Evolutionary conservation across 2,888 invertebrate genomes (phyloP).

Genomic region (Smittia sp.): DNA sequence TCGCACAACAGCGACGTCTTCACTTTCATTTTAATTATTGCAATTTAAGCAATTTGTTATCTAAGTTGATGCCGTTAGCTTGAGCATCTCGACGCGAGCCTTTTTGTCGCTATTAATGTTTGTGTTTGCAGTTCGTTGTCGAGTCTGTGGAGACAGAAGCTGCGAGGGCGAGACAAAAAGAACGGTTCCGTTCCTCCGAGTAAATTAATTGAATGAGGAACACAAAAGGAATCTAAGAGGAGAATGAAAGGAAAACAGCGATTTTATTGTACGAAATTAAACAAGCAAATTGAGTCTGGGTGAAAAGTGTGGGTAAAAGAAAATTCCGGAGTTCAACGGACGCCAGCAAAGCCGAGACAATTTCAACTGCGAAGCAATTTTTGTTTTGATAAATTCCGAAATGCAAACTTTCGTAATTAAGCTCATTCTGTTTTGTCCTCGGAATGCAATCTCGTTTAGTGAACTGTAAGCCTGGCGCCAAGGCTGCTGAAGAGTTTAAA

Average conservation of each 20-base stretch:
- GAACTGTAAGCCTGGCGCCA: not conserved
- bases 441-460: not conserved
- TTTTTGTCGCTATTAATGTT: constrained; percentile 8
- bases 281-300: not conserved
- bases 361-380: constrained; percentile 11
- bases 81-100: not conserved
- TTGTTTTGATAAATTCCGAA: not conserved
- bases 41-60: constrained; percentile 29
- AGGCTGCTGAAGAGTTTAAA: not conserved
- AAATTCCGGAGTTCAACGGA: not conserved
- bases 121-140: not conserved
- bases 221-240: not conserved
- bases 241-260: too few species aligned
- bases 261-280: not conserved
- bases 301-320: not conserved
- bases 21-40: constrained; percentile 28
- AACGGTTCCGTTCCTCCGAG: not conserved
- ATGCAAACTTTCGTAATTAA: not conserved
- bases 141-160: not conserved
- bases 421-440: not conserved
- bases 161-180: not conserved
- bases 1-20: not conserved
- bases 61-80: constrained; percentile 6
- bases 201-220: constrained; percentile 3
- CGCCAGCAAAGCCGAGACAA: not conserved